Percentiles rank a stretch among this genome's conserved stretches.
phyloP scores from a whole-genome alignment of 2,888 invertebrate genomes.

The Anorthoa munda region DNA sequence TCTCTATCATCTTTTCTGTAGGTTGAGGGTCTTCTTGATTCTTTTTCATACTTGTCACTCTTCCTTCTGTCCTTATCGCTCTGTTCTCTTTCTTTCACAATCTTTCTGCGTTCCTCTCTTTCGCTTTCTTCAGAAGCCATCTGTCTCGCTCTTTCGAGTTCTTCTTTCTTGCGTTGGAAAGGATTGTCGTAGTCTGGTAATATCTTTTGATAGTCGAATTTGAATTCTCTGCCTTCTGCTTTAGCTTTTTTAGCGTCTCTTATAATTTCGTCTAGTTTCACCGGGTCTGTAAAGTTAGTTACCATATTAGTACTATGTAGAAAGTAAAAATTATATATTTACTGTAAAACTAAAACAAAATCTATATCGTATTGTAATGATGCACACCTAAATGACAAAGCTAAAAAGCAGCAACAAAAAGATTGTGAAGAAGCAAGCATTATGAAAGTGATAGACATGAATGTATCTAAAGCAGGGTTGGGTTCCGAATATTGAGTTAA shows the following conservation, averaged over 20 bases:
- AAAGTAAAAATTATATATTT: neutral
- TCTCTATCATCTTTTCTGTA: conserved; percentile 63
- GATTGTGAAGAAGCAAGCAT: conserved; percentile 49
- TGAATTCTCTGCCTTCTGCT: conserved; percentile 84
- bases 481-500: conserved; percentile 26
- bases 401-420: conserved; percentile 25
- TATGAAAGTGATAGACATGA: neutral
- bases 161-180: conserved; percentile 84
- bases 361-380: neutral
- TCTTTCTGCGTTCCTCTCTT: conserved; percentile 52
- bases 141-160: conserved; percentile 64
- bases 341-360: neutral
- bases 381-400: conserved; percentile 5
- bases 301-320: neutral
- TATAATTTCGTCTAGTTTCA: conserved; percentile 86
- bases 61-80: conserved; percentile 60
- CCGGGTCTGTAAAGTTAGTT: conserved; percentile 75
- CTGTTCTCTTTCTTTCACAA: conserved; percentile 45
- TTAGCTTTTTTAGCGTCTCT: conserved; percentile 86
- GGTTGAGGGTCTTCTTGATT: conserved; percentile 59
- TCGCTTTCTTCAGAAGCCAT: conserved; percentile 66
- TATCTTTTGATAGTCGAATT: conserved; percentile 86
- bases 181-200: conserved; percentile 87
- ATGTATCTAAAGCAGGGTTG: conserved; percentile 2
- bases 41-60: conserved; percentile 66